phyloP scores from a whole-genome alignment of 2,888 invertebrate genomes.

The Morpho deidamia region DNA sequence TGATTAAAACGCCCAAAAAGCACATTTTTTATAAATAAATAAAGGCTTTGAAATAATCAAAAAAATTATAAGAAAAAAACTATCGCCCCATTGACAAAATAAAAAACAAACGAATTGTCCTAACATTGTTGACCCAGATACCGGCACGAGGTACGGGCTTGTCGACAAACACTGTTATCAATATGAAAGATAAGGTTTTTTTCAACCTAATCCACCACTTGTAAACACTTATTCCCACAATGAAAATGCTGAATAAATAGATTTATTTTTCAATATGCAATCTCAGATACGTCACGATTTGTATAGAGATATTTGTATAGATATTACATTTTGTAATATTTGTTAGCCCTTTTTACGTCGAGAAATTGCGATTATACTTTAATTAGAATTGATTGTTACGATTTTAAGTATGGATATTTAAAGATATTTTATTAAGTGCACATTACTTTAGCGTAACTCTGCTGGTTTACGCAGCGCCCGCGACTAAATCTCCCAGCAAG shows the following conservation, averaged over 20 bases:
- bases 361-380: not conserved
- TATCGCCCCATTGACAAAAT: no score
- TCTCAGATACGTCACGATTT: constrained; percentile 6
- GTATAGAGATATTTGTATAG: constrained; percentile 1
- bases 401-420: no score
- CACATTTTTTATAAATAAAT: no score
- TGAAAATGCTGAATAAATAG: constrained; percentile 15
- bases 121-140: constrained; percentile 34
- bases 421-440: no score
- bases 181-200: constrained; percentile 36
- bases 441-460: no score
- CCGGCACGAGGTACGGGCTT: constrained; percentile 28
- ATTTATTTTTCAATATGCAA: not conserved
- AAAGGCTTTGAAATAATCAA: not conserved
- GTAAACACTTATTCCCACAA: constrained; percentile 13
- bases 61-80: no score
- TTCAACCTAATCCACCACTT: constrained; percentile 25
- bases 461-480: no score
- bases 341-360: not conserved
- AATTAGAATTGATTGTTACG: no score
- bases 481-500: no score
- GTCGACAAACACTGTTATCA: constrained; percentile 38
- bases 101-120: constrained; percentile 10
- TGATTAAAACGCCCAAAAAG: no score
- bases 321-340: not conserved